Percentiles rank a stretch among this genome's conserved stretches.
Evolutionary conservation across 2,797 vertebrate genomes (phyloP).

Genomic region (Lindbergichthys nudifrons): DNA sequence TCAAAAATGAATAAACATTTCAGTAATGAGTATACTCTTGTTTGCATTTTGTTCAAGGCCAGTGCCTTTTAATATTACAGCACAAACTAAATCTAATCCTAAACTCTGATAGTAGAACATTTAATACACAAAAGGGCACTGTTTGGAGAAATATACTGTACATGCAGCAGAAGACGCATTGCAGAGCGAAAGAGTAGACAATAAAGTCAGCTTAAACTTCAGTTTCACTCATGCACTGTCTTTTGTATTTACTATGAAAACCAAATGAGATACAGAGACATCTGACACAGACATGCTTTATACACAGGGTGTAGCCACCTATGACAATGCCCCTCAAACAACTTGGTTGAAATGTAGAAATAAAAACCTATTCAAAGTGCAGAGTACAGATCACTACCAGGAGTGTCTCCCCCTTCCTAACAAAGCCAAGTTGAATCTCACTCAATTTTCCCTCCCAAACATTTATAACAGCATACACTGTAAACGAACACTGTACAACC

Average conservation of each 20-base stretch:
- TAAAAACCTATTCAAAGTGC: too few species aligned
- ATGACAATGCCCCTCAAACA: neutral
- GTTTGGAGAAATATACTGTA: neutral
- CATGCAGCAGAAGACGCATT: neutral
- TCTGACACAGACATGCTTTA: neutral
- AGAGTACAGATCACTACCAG: too few species aligned
- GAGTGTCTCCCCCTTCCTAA: too few species aligned
- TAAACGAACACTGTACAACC: neutral
- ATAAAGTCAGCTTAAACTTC: neutral
- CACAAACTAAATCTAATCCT: slow-evolving; percentile 12
- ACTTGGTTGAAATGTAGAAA: neutral
- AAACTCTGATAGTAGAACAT: slow-evolving; percentile 18
- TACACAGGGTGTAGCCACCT: neutral
- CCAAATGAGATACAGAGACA: neutral
- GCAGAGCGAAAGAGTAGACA: slow-evolving; percentile 6
- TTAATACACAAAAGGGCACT: slow-evolving; percentile 30
- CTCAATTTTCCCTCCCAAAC: too few species aligned
- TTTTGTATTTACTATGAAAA: neutral
- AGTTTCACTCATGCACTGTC: slow-evolving; percentile 3
- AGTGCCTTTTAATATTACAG: slow-evolving; percentile 24
- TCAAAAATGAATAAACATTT: slow-evolving; percentile 6
- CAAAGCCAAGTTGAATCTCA: too few species aligned
- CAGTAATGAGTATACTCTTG: neutral
- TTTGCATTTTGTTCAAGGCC: slow-evolving; percentile 16
- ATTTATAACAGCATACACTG: neutral